A percentile compares a stretch with the other conserved stretches of the same genome.
phyloP scores from a whole-genome alignment of 2,888 invertebrate species.

The Thymelicus lineola region DNA sequence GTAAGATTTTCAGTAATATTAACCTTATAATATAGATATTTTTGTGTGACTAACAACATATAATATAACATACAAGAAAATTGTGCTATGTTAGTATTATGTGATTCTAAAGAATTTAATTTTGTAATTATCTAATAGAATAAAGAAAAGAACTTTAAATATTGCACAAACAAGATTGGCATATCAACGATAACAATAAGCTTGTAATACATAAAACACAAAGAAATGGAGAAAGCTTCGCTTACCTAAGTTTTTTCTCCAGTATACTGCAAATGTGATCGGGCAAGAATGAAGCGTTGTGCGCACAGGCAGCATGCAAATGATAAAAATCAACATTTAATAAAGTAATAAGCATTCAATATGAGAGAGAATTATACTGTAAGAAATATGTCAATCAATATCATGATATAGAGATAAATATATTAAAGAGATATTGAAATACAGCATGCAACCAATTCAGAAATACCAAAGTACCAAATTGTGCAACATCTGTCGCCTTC shows the following conservation, averaged over 20 bases:
- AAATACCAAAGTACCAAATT: background rate
- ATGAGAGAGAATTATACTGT: constrained; percentile 7
- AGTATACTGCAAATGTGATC: constrained; percentile 88
- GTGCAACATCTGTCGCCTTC: background rate
- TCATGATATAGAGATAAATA: background rate
- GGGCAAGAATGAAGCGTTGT: constrained; percentile 84
- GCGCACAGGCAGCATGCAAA: constrained; percentile 86
- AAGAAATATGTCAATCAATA: constrained; percentile 2
- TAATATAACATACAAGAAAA: background rate
- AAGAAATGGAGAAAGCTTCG: constrained; percentile 54
- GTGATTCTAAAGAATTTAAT: background rate
- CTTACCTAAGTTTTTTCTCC: constrained; percentile 95
- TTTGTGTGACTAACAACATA: background rate
- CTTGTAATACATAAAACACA: constrained; percentile 43
- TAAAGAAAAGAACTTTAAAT: background rate
- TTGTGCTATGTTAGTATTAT: background rate
- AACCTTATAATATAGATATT: background rate
- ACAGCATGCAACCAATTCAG: background rate
- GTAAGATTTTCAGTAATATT: background rate
- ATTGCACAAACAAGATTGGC: background rate
- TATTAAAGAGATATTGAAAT: background rate
- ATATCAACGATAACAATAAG: background rate
- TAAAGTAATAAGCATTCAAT: constrained; percentile 61
- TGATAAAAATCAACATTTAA: constrained; percentile 80
- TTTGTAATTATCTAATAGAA: background rate